Conservation (phyloP, 1,140 invertebrate species). For the Antheraea mylitta region DNA sequence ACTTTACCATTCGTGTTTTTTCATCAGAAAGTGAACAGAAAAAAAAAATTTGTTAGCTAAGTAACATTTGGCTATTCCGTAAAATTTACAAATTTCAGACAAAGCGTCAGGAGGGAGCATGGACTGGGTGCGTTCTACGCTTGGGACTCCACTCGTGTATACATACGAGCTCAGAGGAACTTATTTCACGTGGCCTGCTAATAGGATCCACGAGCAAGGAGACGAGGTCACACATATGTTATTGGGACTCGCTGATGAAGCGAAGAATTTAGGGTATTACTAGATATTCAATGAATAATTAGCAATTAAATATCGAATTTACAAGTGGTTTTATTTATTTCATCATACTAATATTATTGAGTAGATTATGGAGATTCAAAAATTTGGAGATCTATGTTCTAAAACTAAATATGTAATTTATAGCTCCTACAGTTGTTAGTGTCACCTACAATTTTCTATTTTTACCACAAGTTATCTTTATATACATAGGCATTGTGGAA, state of each 20-base stretch:
- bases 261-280: conserved; percentile 50
- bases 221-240: conserved; percentile 69
- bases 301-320: neutral
- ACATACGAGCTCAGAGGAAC: conserved; percentile 85
- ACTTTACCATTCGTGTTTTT: too few species aligned
- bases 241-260: conserved; percentile 50
- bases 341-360: too few species aligned
- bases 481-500: too few species aligned
- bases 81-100: conserved; percentile 47
- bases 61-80: too few species aligned
- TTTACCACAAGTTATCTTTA: too few species aligned
- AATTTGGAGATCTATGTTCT: too few species aligned
- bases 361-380: too few species aligned
- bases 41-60: too few species aligned
- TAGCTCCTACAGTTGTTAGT: too few species aligned
- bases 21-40: too few species aligned
- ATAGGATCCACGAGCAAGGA: conserved; percentile 59
- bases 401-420: too few species aligned
- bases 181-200: conserved; percentile 62
- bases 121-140: conserved; percentile 86
- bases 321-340: neutral
- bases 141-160: conserved; percentile 84
- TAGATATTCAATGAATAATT: conserved; percentile 16
- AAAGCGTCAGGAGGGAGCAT: conserved; percentile 80
- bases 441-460: too few species aligned